phyloP scores from a whole-genome alignment of 2,797 vertebrate genomes.

The Diglossa cyanea region DNA sequence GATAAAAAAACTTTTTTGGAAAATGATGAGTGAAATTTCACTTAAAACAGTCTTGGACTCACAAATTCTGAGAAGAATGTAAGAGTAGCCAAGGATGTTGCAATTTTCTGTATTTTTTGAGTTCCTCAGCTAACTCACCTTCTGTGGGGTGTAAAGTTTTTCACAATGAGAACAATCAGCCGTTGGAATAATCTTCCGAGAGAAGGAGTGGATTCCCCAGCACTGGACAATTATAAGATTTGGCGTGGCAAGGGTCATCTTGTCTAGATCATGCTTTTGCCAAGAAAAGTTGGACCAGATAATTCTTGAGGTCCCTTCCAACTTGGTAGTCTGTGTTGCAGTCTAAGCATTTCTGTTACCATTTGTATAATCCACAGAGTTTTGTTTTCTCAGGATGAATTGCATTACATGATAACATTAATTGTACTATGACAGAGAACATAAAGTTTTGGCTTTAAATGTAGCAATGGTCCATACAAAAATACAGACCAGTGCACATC shows the following conservation, averaged over 20 bases:
- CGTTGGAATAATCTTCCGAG: neutral
- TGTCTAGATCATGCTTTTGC: neutral
- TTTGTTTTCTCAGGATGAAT: neutral
- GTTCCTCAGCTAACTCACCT: neutral
- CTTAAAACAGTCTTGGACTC: neutral
- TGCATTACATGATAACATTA: neutral
- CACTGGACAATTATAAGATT: neutral
- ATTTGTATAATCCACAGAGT: neutral
- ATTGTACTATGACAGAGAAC: neutral
- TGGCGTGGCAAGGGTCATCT: neutral
- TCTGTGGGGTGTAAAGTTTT: neutral
- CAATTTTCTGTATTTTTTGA: neutral
- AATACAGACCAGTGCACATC: neutral
- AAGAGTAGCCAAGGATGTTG: neutral
- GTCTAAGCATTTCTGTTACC: neutral
- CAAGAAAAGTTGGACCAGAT: neutral
- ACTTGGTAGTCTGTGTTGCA: neutral
- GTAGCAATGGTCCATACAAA: neutral
- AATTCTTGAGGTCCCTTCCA: neutral
- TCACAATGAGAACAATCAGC: neutral
- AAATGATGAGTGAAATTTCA: neutral
- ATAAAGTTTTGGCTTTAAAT: neutral
- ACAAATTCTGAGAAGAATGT: neutral
- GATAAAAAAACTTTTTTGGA: neutral
- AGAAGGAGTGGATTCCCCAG: neutral